Conservation (phyloP, 2,113 vertebrate species). For the Grammomys surdaster region DNA sequence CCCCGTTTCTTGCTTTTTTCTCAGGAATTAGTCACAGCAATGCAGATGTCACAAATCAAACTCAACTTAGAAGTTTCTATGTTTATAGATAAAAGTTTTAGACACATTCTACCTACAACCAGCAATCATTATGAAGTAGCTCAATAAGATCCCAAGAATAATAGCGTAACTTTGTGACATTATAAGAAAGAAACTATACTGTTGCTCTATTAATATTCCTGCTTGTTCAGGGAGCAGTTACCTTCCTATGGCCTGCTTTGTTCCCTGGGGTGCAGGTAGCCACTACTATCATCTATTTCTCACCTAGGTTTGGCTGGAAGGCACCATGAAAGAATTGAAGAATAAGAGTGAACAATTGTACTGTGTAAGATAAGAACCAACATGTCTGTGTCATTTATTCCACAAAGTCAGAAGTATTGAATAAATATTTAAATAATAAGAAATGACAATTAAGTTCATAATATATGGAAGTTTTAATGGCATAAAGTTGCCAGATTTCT, state of each 20-base stretch:
- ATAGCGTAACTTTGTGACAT: not conserved
- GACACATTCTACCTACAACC: not conserved
- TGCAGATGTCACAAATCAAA: not conserved
- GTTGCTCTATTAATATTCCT: not conserved
- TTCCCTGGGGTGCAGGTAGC: fast-evolving
- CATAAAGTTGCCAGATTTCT: no score
- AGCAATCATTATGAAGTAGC: not conserved
- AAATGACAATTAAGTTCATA: not conserved
- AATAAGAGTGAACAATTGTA: not conserved
- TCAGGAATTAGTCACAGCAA: not conserved
- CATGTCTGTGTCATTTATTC: not conserved
- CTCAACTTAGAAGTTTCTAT: not conserved
- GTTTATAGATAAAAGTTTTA: not conserved
- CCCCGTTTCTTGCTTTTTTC: not conserved
- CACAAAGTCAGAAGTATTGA: not conserved
- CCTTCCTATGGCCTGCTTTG: not conserved
- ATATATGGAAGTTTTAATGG: not conserved
- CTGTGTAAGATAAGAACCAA: not conserved
- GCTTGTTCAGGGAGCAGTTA: not conserved
- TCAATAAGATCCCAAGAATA: not conserved
- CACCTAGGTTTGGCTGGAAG: not conserved
- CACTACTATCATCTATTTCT: not conserved
- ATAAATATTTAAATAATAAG: not conserved
- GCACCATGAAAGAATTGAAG: not conserved
- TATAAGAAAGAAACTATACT: not conserved